Evolutionary conservation across 2,888 invertebrate species (phyloP).

Genomic region (Pinctada fucata): DNA sequence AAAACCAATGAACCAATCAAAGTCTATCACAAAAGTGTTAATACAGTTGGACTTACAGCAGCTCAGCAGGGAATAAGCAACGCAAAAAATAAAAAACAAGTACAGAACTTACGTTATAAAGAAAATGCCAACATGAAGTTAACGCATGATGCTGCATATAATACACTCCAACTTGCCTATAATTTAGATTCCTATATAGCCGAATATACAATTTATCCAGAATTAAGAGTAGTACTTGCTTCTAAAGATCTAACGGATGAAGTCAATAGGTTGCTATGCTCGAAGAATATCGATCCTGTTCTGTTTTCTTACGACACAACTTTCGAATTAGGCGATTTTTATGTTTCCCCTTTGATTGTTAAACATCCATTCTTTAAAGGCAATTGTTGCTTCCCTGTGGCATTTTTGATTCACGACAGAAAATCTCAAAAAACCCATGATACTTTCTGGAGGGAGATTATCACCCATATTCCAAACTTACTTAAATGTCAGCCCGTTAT

Average conservation of each 20-base stretch:
- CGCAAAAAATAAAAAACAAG: background rate
- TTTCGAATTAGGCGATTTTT: slow-evolving; percentile 20
- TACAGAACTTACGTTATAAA: background rate
- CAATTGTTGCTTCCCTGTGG: slow-evolving; percentile 8
- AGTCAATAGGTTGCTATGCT: slow-evolving; percentile 9
- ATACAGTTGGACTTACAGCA: background rate
- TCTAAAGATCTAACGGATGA: slow-evolving; percentile 12
- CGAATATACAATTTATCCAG: slow-evolving; percentile 20
- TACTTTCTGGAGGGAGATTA: slow-evolving; percentile 15
- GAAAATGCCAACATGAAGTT: background rate
- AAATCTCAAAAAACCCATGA: slow-evolving; percentile 17
- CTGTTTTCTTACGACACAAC: slow-evolving; percentile 22
- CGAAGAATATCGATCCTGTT: slow-evolving; percentile 1
- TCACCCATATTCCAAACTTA: slow-evolving; percentile 1
- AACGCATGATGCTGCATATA: slow-evolving; percentile 11
- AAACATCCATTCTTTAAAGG: slow-evolving; percentile 24
- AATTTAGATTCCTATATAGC: slow-evolving; percentile 10
- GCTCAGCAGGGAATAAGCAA: slow-evolving; percentile 10
- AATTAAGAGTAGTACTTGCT: slow-evolving; percentile 11
- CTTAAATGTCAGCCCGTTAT: slow-evolving; percentile 2
- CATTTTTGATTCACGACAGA: slow-evolving; percentile 21
- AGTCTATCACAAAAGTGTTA: slow-evolving; percentile 15
- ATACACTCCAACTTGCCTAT: slow-evolving; percentile 14
- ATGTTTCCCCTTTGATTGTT: slow-evolving; percentile 15
- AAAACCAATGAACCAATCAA: background rate